These are phyloP conservation scores for Linepithema humile DNA, from an alignment of 1,140 invertebrate genomes.

Conservation along the genomic window DNA sequence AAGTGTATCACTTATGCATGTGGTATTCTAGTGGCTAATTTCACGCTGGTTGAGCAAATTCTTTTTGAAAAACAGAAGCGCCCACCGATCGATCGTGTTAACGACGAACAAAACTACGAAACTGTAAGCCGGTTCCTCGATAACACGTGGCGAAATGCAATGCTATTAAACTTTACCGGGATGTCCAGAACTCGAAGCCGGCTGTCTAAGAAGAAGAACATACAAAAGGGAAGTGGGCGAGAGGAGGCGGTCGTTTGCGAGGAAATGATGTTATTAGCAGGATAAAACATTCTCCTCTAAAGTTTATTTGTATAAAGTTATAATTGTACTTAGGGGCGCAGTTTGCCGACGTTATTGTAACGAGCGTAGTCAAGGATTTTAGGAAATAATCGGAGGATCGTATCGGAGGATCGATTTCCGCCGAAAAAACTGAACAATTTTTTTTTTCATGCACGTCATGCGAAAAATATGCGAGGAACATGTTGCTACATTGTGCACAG, in stretches of 20 bases:
- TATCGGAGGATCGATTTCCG: slow-evolving; percentile 14
- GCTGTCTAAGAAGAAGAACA: not conserved
- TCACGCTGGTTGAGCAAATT: slow-evolving; percentile 5
- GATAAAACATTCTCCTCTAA: not conserved
- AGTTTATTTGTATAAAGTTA: slow-evolving; percentile 44
- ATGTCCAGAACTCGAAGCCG: not conserved
- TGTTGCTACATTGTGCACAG: slow-evolving; percentile 12
- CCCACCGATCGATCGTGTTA: not conserved
- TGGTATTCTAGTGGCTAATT: slow-evolving; percentile 28
- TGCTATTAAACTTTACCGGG: not conserved
- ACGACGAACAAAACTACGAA: not conserved
- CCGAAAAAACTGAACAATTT: slow-evolving; percentile 8
- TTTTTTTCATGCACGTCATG: slow-evolving; percentile 23
- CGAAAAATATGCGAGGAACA: not conserved
- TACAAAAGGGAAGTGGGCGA: not conserved
- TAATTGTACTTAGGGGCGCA: slow-evolving; percentile 17
- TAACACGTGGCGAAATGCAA: slow-evolving; percentile 10
- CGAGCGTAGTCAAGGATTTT: not conserved
- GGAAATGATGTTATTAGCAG: slow-evolving; percentile 8
- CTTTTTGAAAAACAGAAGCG: slow-evolving; percentile 5
- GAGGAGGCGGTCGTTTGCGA: not conserved
- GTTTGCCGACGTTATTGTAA: not conserved
- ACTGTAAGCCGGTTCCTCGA: slow-evolving; percentile 3
- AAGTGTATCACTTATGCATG: not conserved
- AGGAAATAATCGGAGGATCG: slow-evolving; percentile 4